Conservation (phyloP, 2,888 invertebrate genomes). For the Lutraria lutraria region DNA sequence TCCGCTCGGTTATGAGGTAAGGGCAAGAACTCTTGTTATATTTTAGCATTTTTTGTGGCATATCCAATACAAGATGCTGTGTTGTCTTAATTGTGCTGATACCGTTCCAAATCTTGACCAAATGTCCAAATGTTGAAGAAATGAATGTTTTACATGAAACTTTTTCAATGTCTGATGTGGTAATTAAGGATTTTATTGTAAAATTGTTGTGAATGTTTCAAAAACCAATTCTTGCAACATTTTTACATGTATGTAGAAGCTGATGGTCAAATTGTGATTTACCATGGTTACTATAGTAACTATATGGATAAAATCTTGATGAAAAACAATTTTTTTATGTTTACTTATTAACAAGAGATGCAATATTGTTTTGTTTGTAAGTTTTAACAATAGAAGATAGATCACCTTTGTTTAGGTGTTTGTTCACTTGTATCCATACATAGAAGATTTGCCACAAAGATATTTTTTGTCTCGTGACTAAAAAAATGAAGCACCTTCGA, state of each 20-base stretch:
- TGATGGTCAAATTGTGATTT: conserved; percentile 2
- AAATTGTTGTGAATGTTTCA: neutral
- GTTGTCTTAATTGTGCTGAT: neutral
- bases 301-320: neutral
- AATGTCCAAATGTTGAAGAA: too few relatives aligned
- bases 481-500: too few relatives aligned
- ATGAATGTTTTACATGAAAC: too few relatives aligned
- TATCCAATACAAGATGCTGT: neutral
- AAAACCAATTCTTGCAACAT: neutral
- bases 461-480: too few relatives aligned
- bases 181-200: neutral
- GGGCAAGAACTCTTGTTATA: conserved; percentile 36
- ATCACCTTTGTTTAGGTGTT: too few relatives aligned
- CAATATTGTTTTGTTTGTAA: neutral
- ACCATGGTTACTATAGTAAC: too few relatives aligned
- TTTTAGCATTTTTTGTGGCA: neutral
- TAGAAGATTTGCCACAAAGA: too few relatives aligned
- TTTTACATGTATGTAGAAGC: neutral
- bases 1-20: conserved; percentile 70
- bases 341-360: neutral
- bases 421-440: too few relatives aligned
- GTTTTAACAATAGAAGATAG: too few relatives aligned
- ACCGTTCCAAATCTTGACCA: too few relatives aligned
- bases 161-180: neutral
- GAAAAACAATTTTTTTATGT: neutral